Percentiles rank a stretch among this genome's conserved stretches.
Conservation (phyloP, 2,113 vertebrate genomes). For the Percopsis transmontana region DNA sequence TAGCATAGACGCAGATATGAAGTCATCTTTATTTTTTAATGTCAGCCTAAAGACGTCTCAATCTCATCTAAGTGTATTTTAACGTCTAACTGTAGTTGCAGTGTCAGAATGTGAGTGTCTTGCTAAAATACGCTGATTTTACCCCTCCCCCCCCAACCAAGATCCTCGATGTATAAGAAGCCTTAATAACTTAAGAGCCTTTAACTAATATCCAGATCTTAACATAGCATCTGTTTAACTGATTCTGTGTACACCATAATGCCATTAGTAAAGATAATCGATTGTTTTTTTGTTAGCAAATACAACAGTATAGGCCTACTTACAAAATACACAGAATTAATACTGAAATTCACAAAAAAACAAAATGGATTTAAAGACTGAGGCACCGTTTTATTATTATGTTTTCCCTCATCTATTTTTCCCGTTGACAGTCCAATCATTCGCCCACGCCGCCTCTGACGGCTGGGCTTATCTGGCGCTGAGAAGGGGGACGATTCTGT, state of each 20-base stretch:
- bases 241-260: slow-evolving; percentile 12
- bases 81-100: too few species aligned
- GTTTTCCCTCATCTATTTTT: slow-evolving; percentile 17
- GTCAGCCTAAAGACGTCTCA: too few species aligned
- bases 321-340: neutral
- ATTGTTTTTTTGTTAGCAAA: too few species aligned
- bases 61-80: too few species aligned
- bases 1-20: slow-evolving; percentile 2
- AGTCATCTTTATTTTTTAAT: slow-evolving; percentile 3
- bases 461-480: slow-evolving; percentile 27
- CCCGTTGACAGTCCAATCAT: neutral
- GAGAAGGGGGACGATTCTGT: slow-evolving; percentile 32
- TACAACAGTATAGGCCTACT: neutral
- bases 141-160: too few species aligned
- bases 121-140: too few species aligned
- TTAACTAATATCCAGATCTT: slow-evolving; percentile 40
- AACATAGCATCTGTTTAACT: slow-evolving; percentile 35
- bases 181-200: slow-evolving; percentile 42
- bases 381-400: slow-evolving; percentile 30
- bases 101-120: slow-evolving; percentile 10
- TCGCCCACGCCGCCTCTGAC: slow-evolving; percentile 9
- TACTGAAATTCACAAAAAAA: neutral
- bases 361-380: neutral
- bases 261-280: slow-evolving; percentile 25
- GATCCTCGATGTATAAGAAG: slow-evolving; percentile 33